Evolutionary conservation across 2,797 vertebrate genomes (phyloP).

Genomic region (Coregonus ussuriensis): DNA sequence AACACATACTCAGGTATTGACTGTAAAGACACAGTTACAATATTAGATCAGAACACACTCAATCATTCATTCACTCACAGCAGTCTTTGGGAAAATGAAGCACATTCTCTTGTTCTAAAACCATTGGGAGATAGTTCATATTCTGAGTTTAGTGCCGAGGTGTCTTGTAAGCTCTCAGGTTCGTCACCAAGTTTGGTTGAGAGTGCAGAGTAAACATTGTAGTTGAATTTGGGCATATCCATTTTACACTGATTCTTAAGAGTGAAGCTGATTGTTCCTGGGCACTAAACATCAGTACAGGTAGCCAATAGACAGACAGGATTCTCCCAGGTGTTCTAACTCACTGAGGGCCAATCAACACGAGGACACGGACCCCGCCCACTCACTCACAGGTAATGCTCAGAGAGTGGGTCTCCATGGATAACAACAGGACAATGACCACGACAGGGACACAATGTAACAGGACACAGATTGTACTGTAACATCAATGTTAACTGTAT

Average conservation of each 20-base stretch:
- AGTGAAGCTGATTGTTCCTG: constrained; percentile 52
- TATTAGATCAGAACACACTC: constrained; percentile 13
- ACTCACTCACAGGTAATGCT: constrained; percentile 71
- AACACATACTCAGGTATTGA: constrained; percentile 35
- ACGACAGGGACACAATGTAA: constrained; percentile 43
- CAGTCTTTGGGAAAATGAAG: constrained; percentile 52
- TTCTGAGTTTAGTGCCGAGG: constrained; percentile 58
- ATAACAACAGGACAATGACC: constrained; percentile 63
- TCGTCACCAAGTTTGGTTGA: constrained; percentile 25
- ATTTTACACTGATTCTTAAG: constrained; percentile 13
- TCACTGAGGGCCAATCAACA: constrained; percentile 60
- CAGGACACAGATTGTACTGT: constrained; percentile 25
- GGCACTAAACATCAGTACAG: constrained; percentile 66
- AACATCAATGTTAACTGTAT: constrained; percentile 13
- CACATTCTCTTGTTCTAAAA: constrained; percentile 2
- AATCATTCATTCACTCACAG: constrained; percentile 38
- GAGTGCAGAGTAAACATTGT: constrained; percentile 21
- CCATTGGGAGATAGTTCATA: neutral
- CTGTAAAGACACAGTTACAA: constrained; percentile 33
- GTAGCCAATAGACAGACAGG: constrained; percentile 66
- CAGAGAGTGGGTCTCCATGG: constrained; percentile 61
- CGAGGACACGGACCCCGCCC: constrained; percentile 69
- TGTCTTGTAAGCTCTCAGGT: constrained; percentile 44
- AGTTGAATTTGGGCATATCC: constrained; percentile 1
- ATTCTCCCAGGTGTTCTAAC: constrained; percentile 60